These are phyloP conservation scores for Stenodema calcarata DNA, from an alignment of 2,888 invertebrate genomes.

Conservation along the genomic window DNA sequence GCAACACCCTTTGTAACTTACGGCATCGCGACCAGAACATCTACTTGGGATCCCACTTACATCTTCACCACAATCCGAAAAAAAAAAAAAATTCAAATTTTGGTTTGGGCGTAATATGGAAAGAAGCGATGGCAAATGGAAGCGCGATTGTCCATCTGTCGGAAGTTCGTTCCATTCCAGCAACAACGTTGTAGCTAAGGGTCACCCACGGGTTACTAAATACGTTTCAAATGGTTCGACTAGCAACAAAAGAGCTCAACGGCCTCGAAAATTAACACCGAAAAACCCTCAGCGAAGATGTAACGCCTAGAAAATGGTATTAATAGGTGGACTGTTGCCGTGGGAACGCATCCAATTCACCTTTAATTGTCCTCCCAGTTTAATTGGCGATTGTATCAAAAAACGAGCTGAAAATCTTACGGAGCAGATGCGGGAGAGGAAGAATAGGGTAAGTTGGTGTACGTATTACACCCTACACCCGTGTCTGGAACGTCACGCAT, in stretches of 20 bases:
- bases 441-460: background rate
- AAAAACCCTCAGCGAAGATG: background rate
- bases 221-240: too few species aligned
- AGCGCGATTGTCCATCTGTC: too few species aligned
- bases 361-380: background rate
- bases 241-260: background rate
- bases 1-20: background rate
- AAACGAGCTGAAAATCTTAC: background rate
- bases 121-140: too few species aligned
- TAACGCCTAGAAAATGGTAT: background rate
- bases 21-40: background rate
- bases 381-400: slow-evolving; percentile 21
- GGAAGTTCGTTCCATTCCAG: too few species aligned
- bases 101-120: too few species aligned
- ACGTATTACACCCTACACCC: background rate
- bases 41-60: too few species aligned
- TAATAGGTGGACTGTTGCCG: background rate
- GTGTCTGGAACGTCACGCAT: background rate
- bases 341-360: background rate
- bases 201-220: too few species aligned
- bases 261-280: background rate
- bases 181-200: too few species aligned
- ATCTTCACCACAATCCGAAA: too few species aligned
- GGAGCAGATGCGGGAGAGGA: background rate
- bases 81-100: too few species aligned